Percentiles rank a stretch among this genome's conserved stretches.
Conservation (phyloP, 2,888 invertebrate genomes). For the Aporophyla lueneburgensis region DNA sequence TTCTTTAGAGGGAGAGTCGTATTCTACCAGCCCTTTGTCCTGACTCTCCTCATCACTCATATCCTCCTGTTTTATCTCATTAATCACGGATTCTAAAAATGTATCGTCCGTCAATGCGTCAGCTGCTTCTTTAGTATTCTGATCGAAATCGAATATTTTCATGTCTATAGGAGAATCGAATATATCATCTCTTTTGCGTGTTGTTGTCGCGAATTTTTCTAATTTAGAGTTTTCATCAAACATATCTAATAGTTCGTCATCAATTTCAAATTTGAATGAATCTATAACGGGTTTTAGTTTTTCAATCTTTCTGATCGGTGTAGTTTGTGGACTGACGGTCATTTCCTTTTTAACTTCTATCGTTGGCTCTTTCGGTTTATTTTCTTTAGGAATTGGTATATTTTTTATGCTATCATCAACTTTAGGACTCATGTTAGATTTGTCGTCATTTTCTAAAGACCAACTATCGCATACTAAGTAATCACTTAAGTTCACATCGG, state of each 20-base stretch:
- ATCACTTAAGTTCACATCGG: conserved; percentile 84
- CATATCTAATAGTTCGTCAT: conserved; percentile 82
- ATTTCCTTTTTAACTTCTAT: conserved; percentile 68
- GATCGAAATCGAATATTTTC: conserved; percentile 75
- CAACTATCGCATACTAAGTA: conserved; percentile 88
- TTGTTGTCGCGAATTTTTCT: conserved; percentile 74
- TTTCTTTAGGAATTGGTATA: conserved; percentile 62
- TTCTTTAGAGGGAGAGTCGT: conserved; percentile 84
- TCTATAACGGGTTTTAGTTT: conserved; percentile 85
- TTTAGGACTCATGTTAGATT: conserved; percentile 78
- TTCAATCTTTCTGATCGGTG: conserved; percentile 72
- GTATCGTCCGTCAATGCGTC: conserved; percentile 83
- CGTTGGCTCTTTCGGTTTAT: conserved; percentile 63
- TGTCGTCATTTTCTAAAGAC: conserved; percentile 87
- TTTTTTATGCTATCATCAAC: conserved; percentile 71
- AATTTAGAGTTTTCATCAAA: conserved; percentile 76
- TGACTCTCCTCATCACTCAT: conserved; percentile 81
- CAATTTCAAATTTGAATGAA: conserved; percentile 86
- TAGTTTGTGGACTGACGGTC: conserved; percentile 61
- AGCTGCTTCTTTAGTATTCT: conserved; percentile 73
- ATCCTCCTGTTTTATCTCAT: conserved; percentile 85
- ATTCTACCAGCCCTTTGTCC: conserved; percentile 86
- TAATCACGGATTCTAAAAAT: conserved; percentile 86
- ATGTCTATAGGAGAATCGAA: conserved; percentile 76
- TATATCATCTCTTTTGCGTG: conserved; percentile 66